Evolutionary conservation across 35 echinoderm and acorn worm species (phyloP).

Genomic region (Anneissia japonica): DNA sequence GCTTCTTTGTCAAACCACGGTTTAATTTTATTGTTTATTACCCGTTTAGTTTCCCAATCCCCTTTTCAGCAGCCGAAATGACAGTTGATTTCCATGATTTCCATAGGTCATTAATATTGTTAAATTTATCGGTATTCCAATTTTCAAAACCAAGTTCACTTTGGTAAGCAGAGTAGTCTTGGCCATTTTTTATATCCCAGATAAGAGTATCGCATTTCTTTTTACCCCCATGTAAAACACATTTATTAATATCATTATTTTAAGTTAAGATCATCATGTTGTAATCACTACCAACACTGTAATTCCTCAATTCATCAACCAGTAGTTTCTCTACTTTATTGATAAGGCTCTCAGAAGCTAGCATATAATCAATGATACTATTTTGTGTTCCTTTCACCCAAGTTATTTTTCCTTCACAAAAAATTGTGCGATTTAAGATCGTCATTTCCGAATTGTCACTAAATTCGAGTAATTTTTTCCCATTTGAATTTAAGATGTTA

Average conservation of each 20-base stretch:
- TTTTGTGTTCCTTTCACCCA: background rate
- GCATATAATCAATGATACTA: conserved; percentile 6
- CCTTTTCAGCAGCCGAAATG: background rate
- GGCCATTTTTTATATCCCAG: background rate
- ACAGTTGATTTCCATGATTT: background rate
- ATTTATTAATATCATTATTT: background rate
- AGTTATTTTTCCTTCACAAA: background rate
- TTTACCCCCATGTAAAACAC: background rate
- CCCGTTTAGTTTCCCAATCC: background rate
- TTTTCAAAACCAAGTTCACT: background rate
- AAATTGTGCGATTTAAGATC: too few relatives aligned
- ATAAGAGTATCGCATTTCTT: background rate
- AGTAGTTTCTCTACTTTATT: background rate
- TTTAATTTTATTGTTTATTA: background rate
- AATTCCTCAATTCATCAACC: background rate
- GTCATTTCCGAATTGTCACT: too few relatives aligned
- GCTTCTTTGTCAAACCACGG: conserved; percentile 23
- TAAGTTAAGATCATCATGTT: background rate
- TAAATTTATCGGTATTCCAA: background rate
- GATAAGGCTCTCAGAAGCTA: background rate
- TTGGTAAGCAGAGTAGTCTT: background rate
- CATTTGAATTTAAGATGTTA: too few relatives aligned
- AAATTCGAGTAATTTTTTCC: too few relatives aligned
- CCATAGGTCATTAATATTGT: background rate
- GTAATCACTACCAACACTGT: conserved; percentile 9